These are phyloP conservation scores for Lithophane semibrunnea DNA, from an alignment of 2,888 invertebrate species.

Conservation along the genomic window DNA sequence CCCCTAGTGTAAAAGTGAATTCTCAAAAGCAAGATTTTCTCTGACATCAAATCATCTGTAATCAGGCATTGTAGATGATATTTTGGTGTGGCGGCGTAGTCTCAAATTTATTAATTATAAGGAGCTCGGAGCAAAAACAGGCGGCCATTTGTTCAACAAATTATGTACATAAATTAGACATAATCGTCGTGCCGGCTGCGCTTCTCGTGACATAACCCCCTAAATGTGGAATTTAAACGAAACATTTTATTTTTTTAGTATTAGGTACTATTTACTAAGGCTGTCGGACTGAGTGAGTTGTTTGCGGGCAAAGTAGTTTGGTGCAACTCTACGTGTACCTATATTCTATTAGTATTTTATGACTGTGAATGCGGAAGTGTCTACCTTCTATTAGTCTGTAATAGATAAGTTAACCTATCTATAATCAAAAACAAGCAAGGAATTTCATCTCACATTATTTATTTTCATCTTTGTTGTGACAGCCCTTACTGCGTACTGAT, in stretches of 20 bases:
- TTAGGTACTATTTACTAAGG: slow-evolving; percentile 42
- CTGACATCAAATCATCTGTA: slow-evolving; percentile 28
- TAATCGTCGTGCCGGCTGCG: slow-evolving; percentile 72
- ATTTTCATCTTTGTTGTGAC: neutral
- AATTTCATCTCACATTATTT: neutral
- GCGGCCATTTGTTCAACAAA: slow-evolving; percentile 71
- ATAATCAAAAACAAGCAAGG: no score
- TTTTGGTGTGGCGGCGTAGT: slow-evolving; percentile 48
- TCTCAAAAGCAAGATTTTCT: neutral
- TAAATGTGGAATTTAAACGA: slow-evolving; percentile 65
- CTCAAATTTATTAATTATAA: slow-evolving; percentile 71
- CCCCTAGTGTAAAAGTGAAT: neutral
- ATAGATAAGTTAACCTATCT: neutral
- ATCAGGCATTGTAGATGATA: slow-evolving; percentile 52
- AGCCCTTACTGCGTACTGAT: slow-evolving; percentile 4
- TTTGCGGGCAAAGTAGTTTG: neutral
- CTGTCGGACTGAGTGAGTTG: slow-evolving; percentile 5
- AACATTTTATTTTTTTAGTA: slow-evolving; percentile 61
- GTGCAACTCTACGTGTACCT: neutral
- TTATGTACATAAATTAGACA: slow-evolving; percentile 79
- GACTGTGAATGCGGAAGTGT: no score
- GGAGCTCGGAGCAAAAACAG: slow-evolving; percentile 69
- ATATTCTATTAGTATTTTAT: neutral
- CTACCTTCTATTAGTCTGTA: neutral
- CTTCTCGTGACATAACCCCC: slow-evolving; percentile 62